Conservation (phyloP, 2,113 vertebrate genomes). For the Bungarus multicinctus region DNA sequence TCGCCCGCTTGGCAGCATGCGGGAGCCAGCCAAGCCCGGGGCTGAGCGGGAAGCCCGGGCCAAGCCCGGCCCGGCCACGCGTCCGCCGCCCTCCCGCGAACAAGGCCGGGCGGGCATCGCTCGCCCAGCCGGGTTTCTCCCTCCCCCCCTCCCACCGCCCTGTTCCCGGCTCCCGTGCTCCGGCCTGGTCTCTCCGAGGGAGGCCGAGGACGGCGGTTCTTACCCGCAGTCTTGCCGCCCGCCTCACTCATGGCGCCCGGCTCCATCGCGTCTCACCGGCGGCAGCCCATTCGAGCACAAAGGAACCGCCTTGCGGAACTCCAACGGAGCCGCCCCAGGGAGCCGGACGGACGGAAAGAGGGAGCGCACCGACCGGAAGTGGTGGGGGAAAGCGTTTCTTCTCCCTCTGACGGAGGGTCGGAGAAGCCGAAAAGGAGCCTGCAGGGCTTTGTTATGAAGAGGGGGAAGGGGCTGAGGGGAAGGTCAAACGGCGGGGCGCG, state of each 20-base stretch:
- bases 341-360: neutral
- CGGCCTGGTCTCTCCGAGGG: neutral
- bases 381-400: fast-evolving
- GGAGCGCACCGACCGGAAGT: neutral
- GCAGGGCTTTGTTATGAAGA: neutral
- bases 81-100: neutral
- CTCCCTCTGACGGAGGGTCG: neutral
- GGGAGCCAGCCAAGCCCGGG: neutral
- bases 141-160: fast-evolving
- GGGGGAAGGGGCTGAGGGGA: neutral
- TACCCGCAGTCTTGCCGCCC: neutral
- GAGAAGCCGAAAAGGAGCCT: neutral
- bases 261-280: neutral
- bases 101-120: neutral
- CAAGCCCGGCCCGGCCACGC: neutral
- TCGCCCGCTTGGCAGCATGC: neutral
- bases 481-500: neutral
- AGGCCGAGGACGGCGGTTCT: neutral
- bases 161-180: fast-evolving
- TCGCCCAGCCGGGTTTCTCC: neutral
- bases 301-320: conserved; percentile 3
- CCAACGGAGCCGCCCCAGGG: fast-evolving
- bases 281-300: conserved; percentile 16
- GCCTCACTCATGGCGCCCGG: conserved; percentile 11
- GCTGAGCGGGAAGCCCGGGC: neutral